Evolutionary conservation across 2,888 invertebrate species (phyloP).

Genomic region (Cerastoderma edule): DNA sequence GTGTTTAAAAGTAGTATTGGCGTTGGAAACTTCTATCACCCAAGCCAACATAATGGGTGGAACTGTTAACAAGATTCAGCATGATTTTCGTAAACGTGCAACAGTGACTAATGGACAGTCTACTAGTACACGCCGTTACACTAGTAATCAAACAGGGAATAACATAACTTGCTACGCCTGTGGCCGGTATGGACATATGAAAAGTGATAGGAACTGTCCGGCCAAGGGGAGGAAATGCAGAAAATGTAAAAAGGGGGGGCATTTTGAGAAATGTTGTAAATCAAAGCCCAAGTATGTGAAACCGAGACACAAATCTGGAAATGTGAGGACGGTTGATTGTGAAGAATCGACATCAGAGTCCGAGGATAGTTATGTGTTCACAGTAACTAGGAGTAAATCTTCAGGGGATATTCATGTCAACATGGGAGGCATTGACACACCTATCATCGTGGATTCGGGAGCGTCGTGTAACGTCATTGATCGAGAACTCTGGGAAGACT

Average conservation of each 20-base stretch:
- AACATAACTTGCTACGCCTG: constrained; percentile 35
- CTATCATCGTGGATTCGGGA: constrained; percentile 41
- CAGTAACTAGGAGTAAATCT: neutral
- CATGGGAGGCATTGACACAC: constrained; percentile 15
- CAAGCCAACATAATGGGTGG: neutral
- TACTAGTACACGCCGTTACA: neutral
- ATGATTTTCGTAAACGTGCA: neutral
- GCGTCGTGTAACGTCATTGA: constrained; percentile 39
- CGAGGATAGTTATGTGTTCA: neutral
- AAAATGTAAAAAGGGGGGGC: constrained; percentile 25
- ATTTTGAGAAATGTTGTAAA: constrained; percentile 39
- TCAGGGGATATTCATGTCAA: constrained; percentile 4
- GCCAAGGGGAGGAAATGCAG: constrained; percentile 33
- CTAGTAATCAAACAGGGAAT: too few relatives aligned
- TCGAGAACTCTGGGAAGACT: constrained; percentile 29
- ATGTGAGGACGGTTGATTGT: too few relatives aligned
- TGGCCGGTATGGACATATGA: constrained; percentile 29
- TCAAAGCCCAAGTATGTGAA: constrained; percentile 10
- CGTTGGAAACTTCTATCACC: constrained; percentile 31
- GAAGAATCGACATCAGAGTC: neutral
- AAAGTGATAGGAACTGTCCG: constrained; percentile 31
- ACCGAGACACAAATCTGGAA: too few relatives aligned
- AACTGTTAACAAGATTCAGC: constrained; percentile 13
- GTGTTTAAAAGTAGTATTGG: neutral
- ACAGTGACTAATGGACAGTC: neutral